Percentiles rank a stretch among this genome's conserved stretches.
These are phyloP conservation scores for Mamestra configurata DNA, from an alignment of 1,140 invertebrate genomes.

Conservation along the genomic window DNA sequence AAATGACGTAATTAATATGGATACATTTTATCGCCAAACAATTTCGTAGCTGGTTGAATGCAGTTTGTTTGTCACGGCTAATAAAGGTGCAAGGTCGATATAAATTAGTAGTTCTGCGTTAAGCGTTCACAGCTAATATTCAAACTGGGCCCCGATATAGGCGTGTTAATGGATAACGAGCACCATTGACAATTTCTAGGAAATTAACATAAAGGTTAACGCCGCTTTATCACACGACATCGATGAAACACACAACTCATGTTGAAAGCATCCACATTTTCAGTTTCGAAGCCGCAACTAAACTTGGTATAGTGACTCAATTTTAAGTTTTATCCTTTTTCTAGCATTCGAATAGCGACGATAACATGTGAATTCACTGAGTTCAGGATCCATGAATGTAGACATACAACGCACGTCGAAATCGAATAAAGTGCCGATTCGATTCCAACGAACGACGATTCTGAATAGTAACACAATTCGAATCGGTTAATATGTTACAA, in stretches of 20 bases:
- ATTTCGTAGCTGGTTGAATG: background rate
- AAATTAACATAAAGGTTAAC: no score
- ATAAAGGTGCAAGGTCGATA: background rate
- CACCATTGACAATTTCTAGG: background rate
- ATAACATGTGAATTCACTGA: constrained; percentile 20
- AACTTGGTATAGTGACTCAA: background rate
- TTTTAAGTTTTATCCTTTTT: background rate
- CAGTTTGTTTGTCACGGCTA: background rate
- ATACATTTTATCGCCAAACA: no score
- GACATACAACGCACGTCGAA: constrained; percentile 35
- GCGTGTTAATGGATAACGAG: background rate
- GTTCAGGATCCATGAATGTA: constrained; percentile 35
- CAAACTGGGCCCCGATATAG: background rate
- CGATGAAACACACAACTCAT: no score
- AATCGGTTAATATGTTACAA: constrained; percentile 41
- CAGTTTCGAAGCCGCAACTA: no score
- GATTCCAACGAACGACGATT: constrained; percentile 32
- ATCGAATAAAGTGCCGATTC: constrained; percentile 35
- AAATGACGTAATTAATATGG: no score
- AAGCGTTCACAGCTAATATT: background rate
- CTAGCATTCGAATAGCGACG: background rate
- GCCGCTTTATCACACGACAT: no score
- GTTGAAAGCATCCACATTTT: no score
- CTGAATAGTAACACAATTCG: constrained; percentile 37
- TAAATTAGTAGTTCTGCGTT: background rate